phyloP scores from a whole-genome alignment of 2,113 vertebrate genomes.

The Abramis brama region DNA sequence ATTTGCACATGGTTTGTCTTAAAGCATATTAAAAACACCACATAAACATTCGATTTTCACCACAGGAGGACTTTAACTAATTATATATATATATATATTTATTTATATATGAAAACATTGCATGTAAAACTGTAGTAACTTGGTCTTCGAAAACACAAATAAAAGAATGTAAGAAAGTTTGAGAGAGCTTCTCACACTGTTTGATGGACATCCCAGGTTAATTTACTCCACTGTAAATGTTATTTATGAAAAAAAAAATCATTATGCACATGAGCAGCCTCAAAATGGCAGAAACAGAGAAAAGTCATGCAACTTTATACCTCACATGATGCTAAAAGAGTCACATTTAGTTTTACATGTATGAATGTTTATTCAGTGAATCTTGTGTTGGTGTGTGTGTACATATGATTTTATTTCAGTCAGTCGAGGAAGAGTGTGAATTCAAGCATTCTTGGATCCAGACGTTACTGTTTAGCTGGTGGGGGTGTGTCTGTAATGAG shows the following conservation, averaged over 20 bases:
- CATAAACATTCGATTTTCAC: too few relatives aligned
- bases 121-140: not conserved
- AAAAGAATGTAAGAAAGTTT: not conserved
- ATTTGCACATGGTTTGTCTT: too few relatives aligned
- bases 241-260: not conserved
- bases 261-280: not conserved
- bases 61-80: too few relatives aligned
- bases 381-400: not conserved
- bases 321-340: not conserved
- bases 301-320: not conserved
- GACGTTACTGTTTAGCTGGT: not conserved
- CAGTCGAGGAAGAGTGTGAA: not conserved
- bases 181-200: not conserved
- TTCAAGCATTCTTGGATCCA: too few relatives aligned
- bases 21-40: too few relatives aligned
- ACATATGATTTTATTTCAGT: not conserved
- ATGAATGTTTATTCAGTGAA: not conserved
- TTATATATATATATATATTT: too few relatives aligned
- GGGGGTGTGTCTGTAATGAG: not conserved
- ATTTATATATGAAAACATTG: not conserved
- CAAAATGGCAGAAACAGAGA: conserved; percentile 19
- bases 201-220: not conserved
- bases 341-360: not conserved
- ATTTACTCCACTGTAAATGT: not conserved
- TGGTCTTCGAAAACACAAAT: not conserved